Evolutionary conservation across 2,888 invertebrate genomes (phyloP), one percentile per base, ranked within the genome.

Genomic region (Philereme transversata): DNA sequence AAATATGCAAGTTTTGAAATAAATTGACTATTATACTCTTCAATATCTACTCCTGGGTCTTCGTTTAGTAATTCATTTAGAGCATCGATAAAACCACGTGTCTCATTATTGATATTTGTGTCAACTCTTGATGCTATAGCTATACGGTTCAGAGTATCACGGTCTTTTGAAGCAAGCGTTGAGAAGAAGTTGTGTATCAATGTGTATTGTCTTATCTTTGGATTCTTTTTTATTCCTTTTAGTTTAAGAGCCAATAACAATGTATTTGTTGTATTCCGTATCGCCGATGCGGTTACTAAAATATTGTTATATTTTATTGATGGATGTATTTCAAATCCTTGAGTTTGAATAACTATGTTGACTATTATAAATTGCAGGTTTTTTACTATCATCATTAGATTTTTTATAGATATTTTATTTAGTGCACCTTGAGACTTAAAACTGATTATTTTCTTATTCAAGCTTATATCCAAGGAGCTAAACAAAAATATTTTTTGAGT

Each of bases 51-150:
- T 50, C 69, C 70, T 64, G 74, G 63, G 43, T 77, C 77, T 71
- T 79, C 81, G 59, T 79, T 73, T 49, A 84, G 66, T 64, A 84
- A 60, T 64, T 84, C 81, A 64, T 86, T 83, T 72, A 87, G 59
- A 41, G 72, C 64, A 54, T 71, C 65, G 64, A 81, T 80, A 74
- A 83, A 80, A 72, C 11, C 9, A 4, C 67, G 44, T 44, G 70
- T 69, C 62, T 69, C 64, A 57, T 76, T 81, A 43, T 71, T 74
- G 64, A 77, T 78, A 68, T 71, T 72, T 57, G 71, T 75, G 73
- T 58, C 64, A 40, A 71, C 74, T 77, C 72, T 79, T 4, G 79
- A 77, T 44, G 82, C 60, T 65, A 65, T 74, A 5, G 68, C 68
- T 50, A 88, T 77, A 74, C 78, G 64, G 51, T 78, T 79, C 45